These are phyloP conservation scores for Tachysurus fulvidraco DNA, from an alignment of 2,113 vertebrate genomes.

Conservation along the genomic window DNA sequence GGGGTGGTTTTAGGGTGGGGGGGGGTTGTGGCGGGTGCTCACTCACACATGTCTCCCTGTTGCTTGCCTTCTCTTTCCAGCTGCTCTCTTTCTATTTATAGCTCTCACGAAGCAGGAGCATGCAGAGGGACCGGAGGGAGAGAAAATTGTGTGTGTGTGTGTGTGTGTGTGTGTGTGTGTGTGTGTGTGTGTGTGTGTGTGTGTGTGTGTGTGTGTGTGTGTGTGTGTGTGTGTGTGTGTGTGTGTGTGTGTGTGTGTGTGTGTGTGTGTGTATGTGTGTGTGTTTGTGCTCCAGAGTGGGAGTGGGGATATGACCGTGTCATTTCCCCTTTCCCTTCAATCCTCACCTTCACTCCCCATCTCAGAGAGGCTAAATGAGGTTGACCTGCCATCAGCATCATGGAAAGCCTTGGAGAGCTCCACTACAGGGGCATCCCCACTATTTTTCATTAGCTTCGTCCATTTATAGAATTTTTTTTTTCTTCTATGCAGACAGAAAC, in stretches of 20 bases:
- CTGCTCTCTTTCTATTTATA: conserved; percentile 79
- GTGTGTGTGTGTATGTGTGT: conserved; percentile 34
- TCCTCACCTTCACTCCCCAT: conserved; percentile 72
- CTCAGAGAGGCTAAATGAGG: conserved; percentile 63
- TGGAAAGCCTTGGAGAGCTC: conserved; percentile 39
- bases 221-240: conserved; percentile 40
- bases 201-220: too few relatives aligned
- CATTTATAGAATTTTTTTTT: conserved; percentile 26
- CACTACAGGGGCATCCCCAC: conserved; percentile 65
- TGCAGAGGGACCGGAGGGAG: conserved; percentile 36
- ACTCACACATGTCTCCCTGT: conserved; percentile 51
- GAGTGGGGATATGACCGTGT: conserved; percentile 68
- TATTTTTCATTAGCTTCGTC: conserved; percentile 42
- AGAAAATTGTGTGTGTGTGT: conserved; percentile 41
- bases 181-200: too few relatives aligned
- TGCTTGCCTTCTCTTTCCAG: conserved; percentile 72
- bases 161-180: conserved; percentile 32
- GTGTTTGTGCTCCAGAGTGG: conserved; percentile 48
- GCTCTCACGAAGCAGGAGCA: conserved; percentile 59
- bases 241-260: conserved; percentile 35
- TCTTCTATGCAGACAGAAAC: conserved; percentile 10
- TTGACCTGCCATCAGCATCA: conserved; percentile 66
- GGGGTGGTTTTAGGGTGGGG: background rate
- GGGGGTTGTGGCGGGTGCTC: background rate
- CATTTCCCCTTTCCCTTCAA: conserved; percentile 56